A percentile compares a stretch with the other conserved stretches of the same genome.
These are phyloP conservation scores for Ceratosolen fusciceps DNA, from an alignment of 1,140 invertebrate species.

Conservation along the genomic window DNA sequence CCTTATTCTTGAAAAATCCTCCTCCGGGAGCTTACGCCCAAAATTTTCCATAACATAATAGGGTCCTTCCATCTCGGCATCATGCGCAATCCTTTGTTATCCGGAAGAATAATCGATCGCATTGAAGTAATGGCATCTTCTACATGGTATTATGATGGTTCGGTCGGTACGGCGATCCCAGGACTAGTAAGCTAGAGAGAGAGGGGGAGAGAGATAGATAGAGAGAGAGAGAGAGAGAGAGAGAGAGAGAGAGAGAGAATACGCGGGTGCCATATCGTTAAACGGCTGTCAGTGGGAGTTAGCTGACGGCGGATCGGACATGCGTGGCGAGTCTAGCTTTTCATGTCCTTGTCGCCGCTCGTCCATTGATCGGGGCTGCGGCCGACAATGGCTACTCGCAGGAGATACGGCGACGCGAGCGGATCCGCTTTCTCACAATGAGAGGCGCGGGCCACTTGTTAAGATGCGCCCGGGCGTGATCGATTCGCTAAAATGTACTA, in stretches of 20 bases:
- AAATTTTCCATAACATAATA: neutral
- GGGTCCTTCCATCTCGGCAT: neutral
- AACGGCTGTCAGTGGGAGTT: constrained; percentile 52
- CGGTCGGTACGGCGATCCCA: neutral
- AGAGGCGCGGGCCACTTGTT: constrained; percentile 65
- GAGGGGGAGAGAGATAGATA: no score
- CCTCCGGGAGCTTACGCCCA: neutral
- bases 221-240: neutral
- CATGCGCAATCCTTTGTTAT: constrained; percentile 27
- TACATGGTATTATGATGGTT: neutral
- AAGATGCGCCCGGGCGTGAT: constrained; percentile 65
- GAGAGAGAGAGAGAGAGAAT: neutral
- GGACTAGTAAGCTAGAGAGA: no score
- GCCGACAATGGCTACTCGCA: neutral
- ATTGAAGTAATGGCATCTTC: constrained; percentile 8
- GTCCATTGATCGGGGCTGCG: neutral
- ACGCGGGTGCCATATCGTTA: constrained; percentile 51
- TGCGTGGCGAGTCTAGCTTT: constrained; percentile 33
- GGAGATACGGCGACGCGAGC: constrained; percentile 43
- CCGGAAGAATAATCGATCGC: neutral
- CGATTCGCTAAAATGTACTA: constrained; percentile 65
- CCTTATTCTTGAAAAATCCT: constrained; percentile 20
- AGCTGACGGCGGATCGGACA: constrained; percentile 24
- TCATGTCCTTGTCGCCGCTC: neutral
- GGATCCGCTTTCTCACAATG: constrained; percentile 54